Conservation (phyloP, 2,797 vertebrate species). For the Tenualosa ilisha region DNA sequence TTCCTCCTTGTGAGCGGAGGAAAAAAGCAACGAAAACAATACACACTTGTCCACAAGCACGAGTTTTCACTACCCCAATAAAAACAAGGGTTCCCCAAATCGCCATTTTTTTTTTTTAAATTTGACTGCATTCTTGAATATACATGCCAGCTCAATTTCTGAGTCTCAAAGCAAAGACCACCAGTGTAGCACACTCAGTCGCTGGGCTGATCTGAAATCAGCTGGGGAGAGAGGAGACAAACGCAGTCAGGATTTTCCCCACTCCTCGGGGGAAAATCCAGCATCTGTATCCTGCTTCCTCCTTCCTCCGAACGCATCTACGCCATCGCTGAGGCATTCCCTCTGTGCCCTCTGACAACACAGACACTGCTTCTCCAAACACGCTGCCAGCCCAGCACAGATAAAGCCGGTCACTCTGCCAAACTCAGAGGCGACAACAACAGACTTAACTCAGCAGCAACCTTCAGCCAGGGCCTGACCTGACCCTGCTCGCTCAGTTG, state of each 20-base stretch:
- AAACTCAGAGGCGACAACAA: background rate
- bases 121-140: background rate
- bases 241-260: background rate
- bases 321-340: background rate
- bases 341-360: background rate
- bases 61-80: background rate
- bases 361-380: background rate
- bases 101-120: background rate
- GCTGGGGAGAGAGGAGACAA: background rate
- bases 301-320: background rate
- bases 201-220: background rate
- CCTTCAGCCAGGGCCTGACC: too few species aligned
- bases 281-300: background rate
- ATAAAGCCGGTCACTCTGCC: background rate
- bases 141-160: background rate
- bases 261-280: background rate
- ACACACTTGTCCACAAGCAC: background rate
- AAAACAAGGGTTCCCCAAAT: constrained; percentile 10
- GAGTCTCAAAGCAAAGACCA: background rate
- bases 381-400: background rate
- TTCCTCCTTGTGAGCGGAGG: background rate
- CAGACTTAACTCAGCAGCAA: background rate
- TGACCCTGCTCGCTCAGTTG: too few species aligned
- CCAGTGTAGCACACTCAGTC: background rate
- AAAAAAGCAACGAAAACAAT: constrained; percentile 1